phyloP scores from a whole-genome alignment of 1,140 invertebrate species.

The Drosophila asahinai region DNA sequence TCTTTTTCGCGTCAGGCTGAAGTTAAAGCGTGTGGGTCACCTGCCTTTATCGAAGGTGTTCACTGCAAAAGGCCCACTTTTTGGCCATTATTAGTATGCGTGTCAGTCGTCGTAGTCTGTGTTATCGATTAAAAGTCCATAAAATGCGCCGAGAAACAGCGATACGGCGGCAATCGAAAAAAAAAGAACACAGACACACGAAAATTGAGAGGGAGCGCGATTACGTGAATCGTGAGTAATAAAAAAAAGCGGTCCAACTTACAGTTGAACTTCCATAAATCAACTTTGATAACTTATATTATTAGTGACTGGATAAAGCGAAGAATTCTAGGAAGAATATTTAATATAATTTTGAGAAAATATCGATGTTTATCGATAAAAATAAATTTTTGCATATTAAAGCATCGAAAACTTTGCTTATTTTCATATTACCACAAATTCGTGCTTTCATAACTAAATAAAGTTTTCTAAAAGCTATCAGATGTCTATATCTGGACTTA shows the following conservation, averaged over 20 bases:
- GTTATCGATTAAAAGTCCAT: conserved; percentile 76
- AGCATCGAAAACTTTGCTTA: too few relatives aligned
- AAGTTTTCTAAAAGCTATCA: background rate
- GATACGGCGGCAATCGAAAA: conserved; percentile 27
- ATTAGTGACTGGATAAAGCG: background rate
- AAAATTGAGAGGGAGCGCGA: conserved; percentile 47
- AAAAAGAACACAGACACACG: conserved; percentile 21
- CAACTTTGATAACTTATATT: background rate
- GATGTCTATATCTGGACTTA: background rate
- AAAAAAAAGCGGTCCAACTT: conserved; percentile 13
- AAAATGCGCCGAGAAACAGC: conserved; percentile 54
- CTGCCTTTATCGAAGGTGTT: conserved; percentile 57
- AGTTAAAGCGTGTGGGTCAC: conserved; percentile 11
- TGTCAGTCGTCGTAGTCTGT: conserved; percentile 17
- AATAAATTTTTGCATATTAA: background rate
- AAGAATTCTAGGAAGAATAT: too few relatives aligned
- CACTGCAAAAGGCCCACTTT: conserved; percentile 40
- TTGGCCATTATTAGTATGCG: conserved; percentile 42
- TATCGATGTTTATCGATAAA: background rate
- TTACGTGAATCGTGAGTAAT: conserved; percentile 74
- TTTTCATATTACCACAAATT: too few relatives aligned
- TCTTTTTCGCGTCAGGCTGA: conserved; percentile 9
- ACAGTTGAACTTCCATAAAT: conserved; percentile 7
- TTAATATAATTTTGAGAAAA: background rate
- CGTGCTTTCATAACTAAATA: background rate